Base-by-base conservation (phyloP, 2,888 invertebrate genomes). In the Temnothorax rugatulus region DNA sequence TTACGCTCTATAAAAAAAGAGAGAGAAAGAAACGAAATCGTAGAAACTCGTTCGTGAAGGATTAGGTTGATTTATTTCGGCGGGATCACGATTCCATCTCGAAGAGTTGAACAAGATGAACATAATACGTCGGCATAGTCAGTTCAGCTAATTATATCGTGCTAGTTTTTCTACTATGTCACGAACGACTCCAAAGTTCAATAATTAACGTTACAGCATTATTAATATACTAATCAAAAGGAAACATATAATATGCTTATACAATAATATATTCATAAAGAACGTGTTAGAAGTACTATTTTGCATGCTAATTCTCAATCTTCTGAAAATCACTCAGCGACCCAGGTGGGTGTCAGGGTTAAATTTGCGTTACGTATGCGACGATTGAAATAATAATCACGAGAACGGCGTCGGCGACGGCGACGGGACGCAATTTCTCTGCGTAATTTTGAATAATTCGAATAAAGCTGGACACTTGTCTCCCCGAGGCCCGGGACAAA, bases 21-120 rank as follows among this genome's bases (percentile, higher is more conserved):
- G 41, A 34, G 21, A 57, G 25, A 29, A 25, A 44, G 9, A 50
- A 41, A 54, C 13, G 61, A 66, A 89, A 77, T 90, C 44, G 61
- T 82, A 82, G 86, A 82, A 88, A 89, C 86, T 86, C 18, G 79
- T 83, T 63, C 52, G 47, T 25, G 61, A 41, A 41, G 54, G 34
- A 79, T 82, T 54, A 34, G 18, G 29, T 21, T 25, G 66, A 18
- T 82, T 73, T 52, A 34, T 13, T 13, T 79, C 47, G 8, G 21
- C 15, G 47, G 13, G 15, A 41, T 8, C 47, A 29, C 21, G 34
- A 64, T 82, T 57, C 44, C 66, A 64, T 9, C 41, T 82, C 61
- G 57, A 47, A 25, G 21, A 52, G 13, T 44, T n/a, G 52, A 54
- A 57, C 34, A 8, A n/a, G 54, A 41, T n/a, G n/a, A n/a, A n/a